These are phyloP conservation scores for Catocala fraxini DNA, from an alignment of 2,888 invertebrate genomes.

Conservation along the genomic window DNA sequence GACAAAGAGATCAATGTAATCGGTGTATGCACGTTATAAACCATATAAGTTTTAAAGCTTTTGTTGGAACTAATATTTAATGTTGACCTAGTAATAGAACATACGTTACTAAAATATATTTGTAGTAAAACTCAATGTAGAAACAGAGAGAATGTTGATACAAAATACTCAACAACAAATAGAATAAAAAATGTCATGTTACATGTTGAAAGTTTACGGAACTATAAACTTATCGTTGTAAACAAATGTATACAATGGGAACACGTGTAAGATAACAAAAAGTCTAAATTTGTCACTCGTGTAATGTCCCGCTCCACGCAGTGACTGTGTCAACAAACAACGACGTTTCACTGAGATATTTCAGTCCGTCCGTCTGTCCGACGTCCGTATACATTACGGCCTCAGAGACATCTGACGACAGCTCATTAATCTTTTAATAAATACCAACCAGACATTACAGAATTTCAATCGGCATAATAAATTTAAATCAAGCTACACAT, in stretches of 20 bases:
- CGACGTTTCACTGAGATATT: conserved; percentile 68
- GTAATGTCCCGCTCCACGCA: conserved; percentile 65
- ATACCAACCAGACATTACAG: conserved; percentile 70
- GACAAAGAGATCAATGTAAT: too few species aligned
- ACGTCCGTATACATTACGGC: conserved; percentile 66
- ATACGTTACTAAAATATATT: too few species aligned
- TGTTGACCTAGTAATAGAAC: too few species aligned
- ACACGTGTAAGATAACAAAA: conserved; percentile 64
- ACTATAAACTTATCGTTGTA: conserved; percentile 38
- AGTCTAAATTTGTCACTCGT: conserved; percentile 65
- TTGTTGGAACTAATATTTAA: too few species aligned
- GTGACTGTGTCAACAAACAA: conserved; percentile 77
- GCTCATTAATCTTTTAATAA: conserved; percentile 84
- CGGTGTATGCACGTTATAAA: too few species aligned
- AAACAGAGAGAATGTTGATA: neutral
- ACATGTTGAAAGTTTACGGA: conserved; percentile 35
- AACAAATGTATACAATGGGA: conserved; percentile 49
- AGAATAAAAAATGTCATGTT: conserved; percentile 26
- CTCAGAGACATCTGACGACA: conserved; percentile 82
- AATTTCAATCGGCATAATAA: conserved; percentile 50
- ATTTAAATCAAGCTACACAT: conserved; percentile 39
- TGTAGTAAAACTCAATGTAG: neutral
- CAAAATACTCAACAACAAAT: conserved; percentile 1
- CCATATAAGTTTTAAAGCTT: too few species aligned
- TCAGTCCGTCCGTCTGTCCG: conserved; percentile 67